A percentile compares a stretch with the other conserved stretches of the same genome.
These are phyloP conservation scores for Hyperopisus bebe DNA, from an alignment of 2,113 vertebrate genomes.

Conservation along the genomic window DNA sequence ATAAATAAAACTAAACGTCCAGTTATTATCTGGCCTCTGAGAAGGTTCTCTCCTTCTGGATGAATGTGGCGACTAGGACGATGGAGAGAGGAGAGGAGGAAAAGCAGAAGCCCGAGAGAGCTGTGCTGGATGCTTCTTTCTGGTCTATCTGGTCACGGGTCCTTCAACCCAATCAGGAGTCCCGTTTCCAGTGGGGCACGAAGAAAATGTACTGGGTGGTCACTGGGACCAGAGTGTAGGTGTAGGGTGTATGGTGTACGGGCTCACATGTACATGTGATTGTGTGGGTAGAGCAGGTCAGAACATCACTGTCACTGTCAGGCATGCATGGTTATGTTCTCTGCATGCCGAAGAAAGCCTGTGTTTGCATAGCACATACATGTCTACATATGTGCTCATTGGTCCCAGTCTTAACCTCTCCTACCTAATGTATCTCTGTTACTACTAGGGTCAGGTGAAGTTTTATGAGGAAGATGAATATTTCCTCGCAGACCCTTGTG, in stretches of 20 bases:
- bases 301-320: not conserved
- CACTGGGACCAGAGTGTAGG: not conserved
- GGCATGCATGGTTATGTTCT: not conserved
- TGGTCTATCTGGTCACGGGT: not conserved
- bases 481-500: not conserved
- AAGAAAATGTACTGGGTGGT: not conserved
- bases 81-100: constrained; percentile 39
- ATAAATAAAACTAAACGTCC: not conserved
- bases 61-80: not conserved
- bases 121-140: constrained; percentile 46
- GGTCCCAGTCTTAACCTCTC: not conserved
- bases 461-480: not conserved
- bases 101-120: constrained; percentile 70
- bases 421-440: not conserved
- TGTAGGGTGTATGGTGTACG: not conserved
- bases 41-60: not conserved
- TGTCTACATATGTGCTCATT: not conserved
- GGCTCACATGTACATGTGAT: not conserved
- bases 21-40: not conserved
- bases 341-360: not conserved
- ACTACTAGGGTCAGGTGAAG: not conserved
- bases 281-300: not conserved
- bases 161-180: not conserved
- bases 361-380: not conserved
- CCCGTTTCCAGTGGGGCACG: not conserved